Conservation (phyloP, 2,888 invertebrate genomes). For the Deilephila porcellus region DNA sequence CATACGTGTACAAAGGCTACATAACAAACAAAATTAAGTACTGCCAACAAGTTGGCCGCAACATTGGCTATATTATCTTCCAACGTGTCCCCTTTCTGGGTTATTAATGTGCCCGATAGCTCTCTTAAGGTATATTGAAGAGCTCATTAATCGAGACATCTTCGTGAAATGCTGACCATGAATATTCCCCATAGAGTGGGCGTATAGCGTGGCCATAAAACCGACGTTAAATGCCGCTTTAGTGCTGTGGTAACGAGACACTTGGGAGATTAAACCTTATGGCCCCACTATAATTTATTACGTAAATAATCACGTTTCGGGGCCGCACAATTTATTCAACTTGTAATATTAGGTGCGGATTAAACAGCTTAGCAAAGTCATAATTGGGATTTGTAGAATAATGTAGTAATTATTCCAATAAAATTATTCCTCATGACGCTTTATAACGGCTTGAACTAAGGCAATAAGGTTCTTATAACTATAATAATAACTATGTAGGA, state of each 20-base stretch:
- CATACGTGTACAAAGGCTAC: no score
- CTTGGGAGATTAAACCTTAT: constrained; percentile 45
- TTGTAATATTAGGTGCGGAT: no score
- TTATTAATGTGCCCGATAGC: constrained; percentile 61
- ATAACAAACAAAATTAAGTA: background rate
- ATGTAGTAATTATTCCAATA: no score
- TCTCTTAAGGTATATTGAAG: constrained; percentile 67
- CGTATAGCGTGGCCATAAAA: constrained; percentile 59
- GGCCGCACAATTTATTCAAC: constrained; percentile 17
- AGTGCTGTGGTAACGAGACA: constrained; percentile 46
- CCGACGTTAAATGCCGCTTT: constrained; percentile 51
- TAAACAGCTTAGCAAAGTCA: no score
- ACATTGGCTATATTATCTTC: constrained; percentile 32
- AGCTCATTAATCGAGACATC: constrained; percentile 75
- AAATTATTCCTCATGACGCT: no score
- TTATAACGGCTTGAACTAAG: no score
- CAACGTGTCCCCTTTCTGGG: constrained; percentile 46
- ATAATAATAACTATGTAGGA: no score
- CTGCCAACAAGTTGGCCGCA: constrained; percentile 15
- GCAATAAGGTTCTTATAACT: no score
- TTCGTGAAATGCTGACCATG: constrained; percentile 72
- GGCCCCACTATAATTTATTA: constrained; percentile 39
- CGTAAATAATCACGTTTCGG: constrained; percentile 31
- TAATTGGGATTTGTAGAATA: no score
- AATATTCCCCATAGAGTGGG: constrained; percentile 49